These are phyloP conservation scores for Hystrix brachyura DNA, from an alignment of 2,113 vertebrate genomes.

Conservation along the genomic window DNA sequence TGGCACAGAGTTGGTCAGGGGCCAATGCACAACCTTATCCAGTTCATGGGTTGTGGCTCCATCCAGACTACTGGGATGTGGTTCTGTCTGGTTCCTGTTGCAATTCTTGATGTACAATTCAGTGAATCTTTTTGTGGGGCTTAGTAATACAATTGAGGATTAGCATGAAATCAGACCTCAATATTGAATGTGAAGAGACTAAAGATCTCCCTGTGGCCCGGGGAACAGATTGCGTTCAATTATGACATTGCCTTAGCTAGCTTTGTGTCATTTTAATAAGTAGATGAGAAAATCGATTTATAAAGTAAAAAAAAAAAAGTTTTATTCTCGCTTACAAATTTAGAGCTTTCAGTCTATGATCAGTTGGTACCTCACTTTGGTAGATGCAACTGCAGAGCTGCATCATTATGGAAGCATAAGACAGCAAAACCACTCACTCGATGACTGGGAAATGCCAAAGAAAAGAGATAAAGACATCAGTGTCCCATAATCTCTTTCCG, in stretches of 20 bases:
- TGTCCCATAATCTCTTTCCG: rapidly evolving
- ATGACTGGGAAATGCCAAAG: background rate
- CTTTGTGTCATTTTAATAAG: background rate
- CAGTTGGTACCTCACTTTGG: background rate
- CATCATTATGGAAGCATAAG: background rate
- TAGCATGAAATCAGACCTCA: rapidly evolving
- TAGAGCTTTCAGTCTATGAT: background rate
- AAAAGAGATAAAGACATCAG: background rate
- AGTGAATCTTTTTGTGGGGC: background rate
- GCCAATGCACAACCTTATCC: background rate
- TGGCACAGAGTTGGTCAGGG: background rate
- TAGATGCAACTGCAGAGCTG: no score
- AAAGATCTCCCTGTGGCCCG: rapidly evolving
- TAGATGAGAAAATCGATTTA: background rate
- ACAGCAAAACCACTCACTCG: background rate
- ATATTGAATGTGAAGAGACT: background rate
- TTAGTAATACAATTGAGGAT: background rate
- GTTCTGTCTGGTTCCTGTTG: background rate
- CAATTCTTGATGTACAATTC: background rate
- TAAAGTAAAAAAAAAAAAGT: background rate
- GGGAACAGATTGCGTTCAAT: background rate
- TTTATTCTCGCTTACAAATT: background rate
- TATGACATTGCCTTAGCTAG: background rate
- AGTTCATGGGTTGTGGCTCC: background rate
- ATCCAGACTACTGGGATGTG: background rate